A percentile compares a stretch with the other conserved stretches of the same genome.
Evolutionary conservation across 2,113 vertebrate species (phyloP).

Genomic region (Psittacus erithacus): DNA sequence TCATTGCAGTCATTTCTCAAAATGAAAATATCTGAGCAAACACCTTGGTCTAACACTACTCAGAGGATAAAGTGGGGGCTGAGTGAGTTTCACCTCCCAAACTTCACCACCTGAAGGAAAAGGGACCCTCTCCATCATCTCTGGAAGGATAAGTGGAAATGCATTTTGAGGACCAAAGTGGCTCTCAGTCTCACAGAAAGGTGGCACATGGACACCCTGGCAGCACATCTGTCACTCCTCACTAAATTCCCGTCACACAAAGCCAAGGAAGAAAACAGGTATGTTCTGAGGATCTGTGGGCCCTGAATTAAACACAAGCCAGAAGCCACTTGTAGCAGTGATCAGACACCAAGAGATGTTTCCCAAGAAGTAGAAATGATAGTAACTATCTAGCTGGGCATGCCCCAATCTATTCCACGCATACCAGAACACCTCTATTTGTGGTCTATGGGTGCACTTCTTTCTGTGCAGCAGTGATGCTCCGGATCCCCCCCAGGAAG

Average conservation of each 20-base stretch:
- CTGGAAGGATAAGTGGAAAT: neutral
- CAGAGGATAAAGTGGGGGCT: neutral
- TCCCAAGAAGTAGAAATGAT: neutral
- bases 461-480: neutral
- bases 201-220: neutral
- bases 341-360: neutral
- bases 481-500: neutral
- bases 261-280: neutral
- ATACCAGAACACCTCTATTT: neutral
- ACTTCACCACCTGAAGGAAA: neutral
- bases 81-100: neutral
- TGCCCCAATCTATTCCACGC: neutral
- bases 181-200: neutral
- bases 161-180: neutral
- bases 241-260: neutral
- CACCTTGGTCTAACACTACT: neutral
- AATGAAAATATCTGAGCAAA: neutral
- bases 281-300: accelerated
- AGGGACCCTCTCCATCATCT: neutral
- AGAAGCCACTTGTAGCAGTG: neutral
- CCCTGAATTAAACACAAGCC: neutral
- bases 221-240: neutral
- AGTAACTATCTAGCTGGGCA: neutral
- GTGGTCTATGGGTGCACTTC: neutral
- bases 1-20: neutral